Base-by-base conservation (phyloP, 2,113 vertebrate species). In the Oncorhynchus keta region DNA sequence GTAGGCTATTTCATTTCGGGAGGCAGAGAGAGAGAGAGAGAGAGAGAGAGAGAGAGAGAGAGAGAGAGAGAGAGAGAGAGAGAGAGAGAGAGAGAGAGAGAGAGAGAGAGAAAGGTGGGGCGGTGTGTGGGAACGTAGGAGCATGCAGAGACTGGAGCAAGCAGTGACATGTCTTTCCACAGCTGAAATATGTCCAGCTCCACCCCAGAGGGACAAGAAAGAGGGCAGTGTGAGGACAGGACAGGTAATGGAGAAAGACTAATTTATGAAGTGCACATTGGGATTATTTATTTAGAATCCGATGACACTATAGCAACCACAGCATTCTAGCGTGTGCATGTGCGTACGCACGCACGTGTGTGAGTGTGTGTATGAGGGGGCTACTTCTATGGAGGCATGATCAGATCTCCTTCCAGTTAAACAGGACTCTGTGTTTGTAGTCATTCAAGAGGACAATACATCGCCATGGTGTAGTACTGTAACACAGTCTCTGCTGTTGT, bases 281-380 rank as follows among this genome's bases (percentile, higher is more conserved):
- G 81, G 70, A 89, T 92, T 83, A 90, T 91, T 92, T 90, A 91
- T 93, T 92, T 81, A 89, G 83, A 86, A 70, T 66, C 61, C 68
- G 26, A 75, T 81, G 84, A 86, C 79, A 87, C 75, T 79, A 87
- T 85, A 80, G 83, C 84, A 86, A 84, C 35, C 1, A 32, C 59
- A 35, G 39, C 59, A 14, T 79, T 86, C 59, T 69, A 65, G 20
- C 20, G 4, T 8, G 13, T 30, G 30, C 4, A 30, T 30, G 30
- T 26, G 26, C 1, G 24, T n/a, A n/a, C n/a, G n/a, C 24, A 24
- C 24, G 24, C 24, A 26, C 1, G 24, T 30, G 30, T 4, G 30
- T 30, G 30, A 24, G 4, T 7, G 13, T 32, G 28, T 12, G 35
- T 18, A n/a, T 45, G 35, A 26, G 26, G 71, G 71, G 84, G 72